These are phyloP conservation scores for Phalacrocorax pelagicus DNA, from an alignment of 2,113 vertebrate genomes.

Conservation along the genomic window DNA sequence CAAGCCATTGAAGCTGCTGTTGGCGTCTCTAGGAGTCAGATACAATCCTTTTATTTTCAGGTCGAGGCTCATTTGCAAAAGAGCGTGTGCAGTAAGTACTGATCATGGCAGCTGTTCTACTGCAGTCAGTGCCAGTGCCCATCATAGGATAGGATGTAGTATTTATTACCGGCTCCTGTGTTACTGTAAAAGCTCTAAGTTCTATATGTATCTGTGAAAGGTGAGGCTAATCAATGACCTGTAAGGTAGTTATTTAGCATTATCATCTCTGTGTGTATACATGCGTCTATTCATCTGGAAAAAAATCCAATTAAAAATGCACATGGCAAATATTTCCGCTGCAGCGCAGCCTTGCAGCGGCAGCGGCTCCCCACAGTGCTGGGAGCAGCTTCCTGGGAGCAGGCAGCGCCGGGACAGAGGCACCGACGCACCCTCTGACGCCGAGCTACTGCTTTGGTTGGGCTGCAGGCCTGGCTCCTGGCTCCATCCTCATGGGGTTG, in stretches of 20 bases:
- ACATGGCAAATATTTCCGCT: background rate
- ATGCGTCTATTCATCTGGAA: background rate
- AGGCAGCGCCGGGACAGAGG: background rate
- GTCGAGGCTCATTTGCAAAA: background rate
- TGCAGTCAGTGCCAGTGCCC: background rate
- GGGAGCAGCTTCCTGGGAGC: background rate
- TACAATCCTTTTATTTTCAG: background rate
- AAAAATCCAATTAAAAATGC: background rate
- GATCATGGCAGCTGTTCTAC: background rate
- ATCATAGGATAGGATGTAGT: background rate
- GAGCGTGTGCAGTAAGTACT: background rate
- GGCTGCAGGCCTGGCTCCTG: background rate
- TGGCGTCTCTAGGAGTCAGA: background rate
- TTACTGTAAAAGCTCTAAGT: background rate
- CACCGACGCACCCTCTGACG: background rate
- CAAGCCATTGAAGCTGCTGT: background rate
- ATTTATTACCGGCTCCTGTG: background rate
- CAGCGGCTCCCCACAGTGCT: background rate
- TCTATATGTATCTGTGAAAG: background rate
- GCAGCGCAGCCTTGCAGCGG: background rate
- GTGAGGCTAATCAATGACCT: background rate
- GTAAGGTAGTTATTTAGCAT: background rate
- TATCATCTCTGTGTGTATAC: background rate
- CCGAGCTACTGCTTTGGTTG: background rate
- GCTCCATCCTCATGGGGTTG: rapidly evolving